Evolutionary conservation across 2,797 vertebrate genomes (phyloP).

Genomic region (Sebastes goodei): DNA sequence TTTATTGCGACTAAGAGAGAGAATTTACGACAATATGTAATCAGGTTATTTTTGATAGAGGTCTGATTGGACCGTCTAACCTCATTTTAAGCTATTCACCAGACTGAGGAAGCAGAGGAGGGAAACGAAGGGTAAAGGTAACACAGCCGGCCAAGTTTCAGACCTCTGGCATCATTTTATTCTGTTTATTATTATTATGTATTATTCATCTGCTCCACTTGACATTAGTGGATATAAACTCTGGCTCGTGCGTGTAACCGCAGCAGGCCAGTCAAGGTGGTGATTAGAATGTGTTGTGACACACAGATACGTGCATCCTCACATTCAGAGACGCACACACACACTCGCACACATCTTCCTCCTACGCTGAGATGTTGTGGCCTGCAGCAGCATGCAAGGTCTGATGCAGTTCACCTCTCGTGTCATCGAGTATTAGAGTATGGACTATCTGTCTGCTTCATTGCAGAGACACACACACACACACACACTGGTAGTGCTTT

Average conservation of each 20-base stretch:
- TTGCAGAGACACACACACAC: slow-evolving; percentile 21
- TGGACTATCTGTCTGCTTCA: slow-evolving; percentile 61
- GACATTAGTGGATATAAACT: slow-evolving; percentile 12
- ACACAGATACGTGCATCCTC: slow-evolving; percentile 30
- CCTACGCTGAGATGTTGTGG: slow-evolving; percentile 58
- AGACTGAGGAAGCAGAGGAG: neutral
- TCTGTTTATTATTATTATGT: neutral
- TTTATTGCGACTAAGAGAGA: neutral
- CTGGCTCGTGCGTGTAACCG: neutral
- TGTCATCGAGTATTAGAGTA: slow-evolving; percentile 71
- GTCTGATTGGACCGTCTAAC: slow-evolving; percentile 12
- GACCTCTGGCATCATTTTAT: slow-evolving; percentile 27
- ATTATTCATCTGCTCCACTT: slow-evolving; percentile 37
- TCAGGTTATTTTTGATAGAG: slow-evolving; percentile 7
- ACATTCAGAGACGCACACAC: slow-evolving; percentile 29
- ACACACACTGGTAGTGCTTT: neutral
- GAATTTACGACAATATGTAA: neutral
- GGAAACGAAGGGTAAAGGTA: neutral
- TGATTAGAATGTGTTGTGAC: slow-evolving; percentile 71
- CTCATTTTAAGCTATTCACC: slow-evolving; percentile 10
- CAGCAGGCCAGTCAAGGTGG: slow-evolving; percentile 47
- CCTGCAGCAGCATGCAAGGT: slow-evolving; percentile 66
- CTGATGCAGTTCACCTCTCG: slow-evolving; percentile 71
- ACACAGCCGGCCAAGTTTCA: neutral
- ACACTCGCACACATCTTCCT: slow-evolving; percentile 16